Base-by-base conservation (phyloP, 1,140 invertebrate genomes). In the Zaprionus ornatus region DNA sequence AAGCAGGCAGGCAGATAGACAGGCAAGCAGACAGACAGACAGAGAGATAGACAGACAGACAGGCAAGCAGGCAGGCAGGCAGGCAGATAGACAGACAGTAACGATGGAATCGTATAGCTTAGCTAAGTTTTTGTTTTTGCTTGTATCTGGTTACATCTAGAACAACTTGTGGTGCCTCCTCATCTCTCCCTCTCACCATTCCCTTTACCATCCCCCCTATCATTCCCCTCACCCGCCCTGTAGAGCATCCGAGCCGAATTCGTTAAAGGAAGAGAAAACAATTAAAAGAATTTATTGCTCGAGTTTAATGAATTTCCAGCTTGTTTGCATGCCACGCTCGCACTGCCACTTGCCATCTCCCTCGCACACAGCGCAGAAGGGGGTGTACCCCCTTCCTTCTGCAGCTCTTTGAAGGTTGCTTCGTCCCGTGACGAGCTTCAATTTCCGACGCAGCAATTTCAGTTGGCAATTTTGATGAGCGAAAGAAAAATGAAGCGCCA, bases 251-350 rank as follows among this genome's bases (percentile, higher is more conserved):
- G 23, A 67, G 37, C 10, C 32, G 17, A 19, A 27, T 50, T 50
- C 45, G 45, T 50, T 50, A 4, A 40, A 12, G 63, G 23, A 52
- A 80, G 74, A 61, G 74, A 83, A 87, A 88, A 88, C 84, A 88
- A 88, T 88, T 88, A 88, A 88, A 87, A 80, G 71, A 88, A 88
- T 88, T 88, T 88, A 88, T 88, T 80, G 77, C 84, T 83, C 13
- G 67, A 75, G 84, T 88, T 88, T 88, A 88, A 88, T 88, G 84
- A 88, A 88, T 88, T 88, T 88, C 83, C 78, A 88, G 84, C 80
- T 88, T 88, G 80, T 88, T 87, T 83, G 80, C 83, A 74, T 74
- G 77, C 83, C 7, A 80, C 37, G 67, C 37, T 68, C 64, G 42
- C 76, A 6, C 12, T 37, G 12, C 35, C 35, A 13, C 13, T n/a